Base-by-base conservation (phyloP, 2,113 vertebrate genomes). In the Loxodonta africana region DNA sequence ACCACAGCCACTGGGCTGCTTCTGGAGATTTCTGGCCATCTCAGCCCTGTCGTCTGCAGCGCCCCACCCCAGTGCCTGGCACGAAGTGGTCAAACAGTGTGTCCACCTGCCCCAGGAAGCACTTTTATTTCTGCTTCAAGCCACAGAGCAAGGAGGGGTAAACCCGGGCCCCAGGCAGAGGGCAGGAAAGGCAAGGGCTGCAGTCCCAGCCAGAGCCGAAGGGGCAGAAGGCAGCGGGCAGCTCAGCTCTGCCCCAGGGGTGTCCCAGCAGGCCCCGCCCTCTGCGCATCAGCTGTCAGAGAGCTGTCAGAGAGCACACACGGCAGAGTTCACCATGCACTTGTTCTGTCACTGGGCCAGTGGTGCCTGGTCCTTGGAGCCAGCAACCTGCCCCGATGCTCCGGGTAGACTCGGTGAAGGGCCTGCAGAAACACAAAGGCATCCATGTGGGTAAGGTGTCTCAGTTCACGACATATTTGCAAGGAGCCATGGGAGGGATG, bases 41-140 rank as follows among this genome's bases (percentile, higher is more conserved):
- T 23, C 6, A 8, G 41, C 51, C 33, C n/a, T 46, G 53, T 28
- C 41, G 17, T n/a, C 30, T n/a, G 11, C n/a, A 12, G 0, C 4
- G 17, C 48, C 10, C 51, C 23, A 25, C 0, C 41, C 28, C 28
- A 15, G 8, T 2, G 2, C 67, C 60, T 17, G 8, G 14, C 51
- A 18, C 23, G 15, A 0, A 8, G 44, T 0, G 2, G 57, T 5
- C 76, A 21, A 28, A 48, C 25, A 51, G 2, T 0, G 3, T 33
- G 28, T 41, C 87, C 26, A 0, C 57, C 7, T 20, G 46, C 44
- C 74, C 83, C 69, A 89, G 84, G 62, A 96, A 92, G 67, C 3
- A 15, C 11, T 71, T 98, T 96, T 97, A 98, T 97, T 98, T 97
- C 76, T 83, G 69, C 71, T 81, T 88, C 90, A 83, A 60, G 46